Conservation (phyloP, 2,113 vertebrate genomes). For the Catagonus wagneri region DNA sequence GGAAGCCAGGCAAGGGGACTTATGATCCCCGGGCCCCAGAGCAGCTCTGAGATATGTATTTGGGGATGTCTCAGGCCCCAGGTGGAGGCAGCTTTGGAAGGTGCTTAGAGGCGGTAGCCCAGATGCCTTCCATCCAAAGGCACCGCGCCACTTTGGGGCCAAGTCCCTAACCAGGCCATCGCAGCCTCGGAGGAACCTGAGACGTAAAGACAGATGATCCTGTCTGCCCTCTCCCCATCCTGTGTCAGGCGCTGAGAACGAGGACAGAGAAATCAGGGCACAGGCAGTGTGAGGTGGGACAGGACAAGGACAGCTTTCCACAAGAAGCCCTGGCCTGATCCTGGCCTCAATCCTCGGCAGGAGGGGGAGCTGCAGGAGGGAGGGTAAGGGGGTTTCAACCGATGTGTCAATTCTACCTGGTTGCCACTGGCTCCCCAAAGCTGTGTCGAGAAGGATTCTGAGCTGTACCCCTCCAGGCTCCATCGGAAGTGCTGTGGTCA, state of each 20-base stretch:
- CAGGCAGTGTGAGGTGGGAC: constrained; percentile 14
- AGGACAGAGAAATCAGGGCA: constrained; percentile 80
- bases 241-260: constrained; percentile 58
- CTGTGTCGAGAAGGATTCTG: constrained; percentile 2
- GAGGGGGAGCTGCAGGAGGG: not conserved
- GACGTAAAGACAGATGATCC: constrained; percentile 70
- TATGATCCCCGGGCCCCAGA: not conserved
- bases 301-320: constrained; percentile 52
- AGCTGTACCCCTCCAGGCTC: not conserved
- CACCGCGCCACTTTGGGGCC: not conserved
- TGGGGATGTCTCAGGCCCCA: not conserved
- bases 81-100: not conserved
- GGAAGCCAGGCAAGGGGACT: not conserved
- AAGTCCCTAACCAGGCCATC: constrained; percentile 63
- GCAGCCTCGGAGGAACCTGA: constrained; percentile 60
- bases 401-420: not conserved
- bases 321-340: constrained; percentile 38
- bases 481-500: not conserved
- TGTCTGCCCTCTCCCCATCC: constrained; percentile 62
- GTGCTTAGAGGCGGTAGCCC: not conserved
- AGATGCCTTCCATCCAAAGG: not conserved
- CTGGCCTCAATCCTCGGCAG: constrained; percentile 32
- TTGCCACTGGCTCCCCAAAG: not conserved
- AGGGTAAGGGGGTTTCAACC: not conserved
- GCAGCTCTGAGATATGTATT: not conserved